phyloP scores from a whole-genome alignment of 2,797 vertebrate genomes.

The Trematocara caparti region DNA sequence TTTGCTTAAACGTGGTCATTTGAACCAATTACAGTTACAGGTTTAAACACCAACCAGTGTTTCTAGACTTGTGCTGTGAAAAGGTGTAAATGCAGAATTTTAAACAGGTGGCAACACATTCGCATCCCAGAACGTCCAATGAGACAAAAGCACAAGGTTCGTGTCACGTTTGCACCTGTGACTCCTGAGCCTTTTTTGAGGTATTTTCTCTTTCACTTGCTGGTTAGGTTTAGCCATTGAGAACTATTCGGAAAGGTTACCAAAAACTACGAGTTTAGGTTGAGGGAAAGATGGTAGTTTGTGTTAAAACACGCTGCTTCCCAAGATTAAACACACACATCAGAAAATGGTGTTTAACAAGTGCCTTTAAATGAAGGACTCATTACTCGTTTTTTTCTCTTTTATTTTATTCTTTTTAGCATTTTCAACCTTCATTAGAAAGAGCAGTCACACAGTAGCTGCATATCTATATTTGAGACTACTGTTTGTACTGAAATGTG shows the following conservation, averaged over 20 bases:
- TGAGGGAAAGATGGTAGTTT: not conserved
- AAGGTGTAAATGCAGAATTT: not conserved
- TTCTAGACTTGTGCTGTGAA: not conserved
- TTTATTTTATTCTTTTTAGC: not conserved
- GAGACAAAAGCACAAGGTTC: not conserved
- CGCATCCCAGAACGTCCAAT: not conserved
- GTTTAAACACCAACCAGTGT: not conserved
- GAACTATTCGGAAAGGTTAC: not conserved
- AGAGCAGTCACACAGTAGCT: not conserved
- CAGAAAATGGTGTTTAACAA: not conserved
- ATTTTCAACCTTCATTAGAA: not conserved
- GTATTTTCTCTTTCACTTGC: not conserved
- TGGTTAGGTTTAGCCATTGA: fast-evolving
- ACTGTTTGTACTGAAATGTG: too few species aligned
- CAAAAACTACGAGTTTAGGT: not conserved
- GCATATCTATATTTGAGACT: not conserved
- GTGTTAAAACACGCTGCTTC: fast-evolving
- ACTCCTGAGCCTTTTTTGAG: not conserved
- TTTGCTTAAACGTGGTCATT: not conserved
- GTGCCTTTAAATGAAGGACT: not conserved
- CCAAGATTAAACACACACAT: not conserved
- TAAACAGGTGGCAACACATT: not conserved
- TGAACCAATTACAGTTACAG: not conserved
- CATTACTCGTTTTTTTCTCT: not conserved
- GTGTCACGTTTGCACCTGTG: not conserved